Evolutionary conservation across 2,113 vertebrate species (phyloP), one percentile per base, ranked within the genome.

Genomic region (Psittacus erithacus): DNA sequence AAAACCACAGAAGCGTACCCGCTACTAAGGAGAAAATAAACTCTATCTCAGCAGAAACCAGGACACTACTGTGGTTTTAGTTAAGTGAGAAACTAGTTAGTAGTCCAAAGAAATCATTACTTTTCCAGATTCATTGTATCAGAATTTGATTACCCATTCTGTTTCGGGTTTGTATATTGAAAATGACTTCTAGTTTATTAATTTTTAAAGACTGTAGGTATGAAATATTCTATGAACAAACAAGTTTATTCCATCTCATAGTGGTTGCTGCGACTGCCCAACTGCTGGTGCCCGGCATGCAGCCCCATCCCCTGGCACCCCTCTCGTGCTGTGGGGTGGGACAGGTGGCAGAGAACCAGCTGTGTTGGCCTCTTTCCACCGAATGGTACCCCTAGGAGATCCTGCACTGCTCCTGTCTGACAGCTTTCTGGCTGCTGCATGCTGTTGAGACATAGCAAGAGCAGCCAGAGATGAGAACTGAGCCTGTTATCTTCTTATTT

Each of bases 401-500:
- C n/a, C 62, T 89, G 50, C 6, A 4, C 44, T 73, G 69, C 62
- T 92, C 64, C 62, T 84, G 43, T 24, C 77, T 94, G 86, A 78
- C 88, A 93, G 91, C 70, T 85, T 91, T 82, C 65, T 85, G 92
- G 86, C 86, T 93, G 83, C 88, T 89, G 47, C 15, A 6, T 46
- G 90, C 83, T 96, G 86, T 79, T 94, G 93, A 94, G 95, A 92
- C 73, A 25, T 69, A 81, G 86, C 33, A 79, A 85, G 90, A 94
- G 53, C 88, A 92, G 91, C 70, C 65, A 73, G 93, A 87, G 88
- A 84, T 87, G 92, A 92, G 77, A 92, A 92, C 74, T 49, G 91
- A 94, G 86, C 59, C 52, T 81, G 86, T 95, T 96, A 86, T 94
- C 92, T 93, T 94, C 82, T 87, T 94, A 76, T 78, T 96, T 91